Conservation (phyloP, 2,888 invertebrate genomes). For the Sesia apiformis region DNA sequence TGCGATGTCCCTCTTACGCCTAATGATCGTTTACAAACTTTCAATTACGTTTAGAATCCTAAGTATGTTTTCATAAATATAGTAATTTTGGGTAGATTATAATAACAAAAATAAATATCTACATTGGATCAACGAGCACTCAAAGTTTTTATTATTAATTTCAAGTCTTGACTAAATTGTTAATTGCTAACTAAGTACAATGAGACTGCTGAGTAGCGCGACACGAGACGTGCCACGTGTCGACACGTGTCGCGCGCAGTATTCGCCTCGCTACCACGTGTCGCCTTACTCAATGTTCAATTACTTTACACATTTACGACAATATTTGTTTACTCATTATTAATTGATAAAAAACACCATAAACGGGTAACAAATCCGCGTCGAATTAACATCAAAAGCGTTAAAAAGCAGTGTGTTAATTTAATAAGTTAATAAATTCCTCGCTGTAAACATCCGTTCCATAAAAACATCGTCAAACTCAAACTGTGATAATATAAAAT, state of each 20-base stretch:
- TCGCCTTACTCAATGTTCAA: slow-evolving; percentile 17
- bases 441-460: slow-evolving; percentile 17
- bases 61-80: slow-evolving; percentile 52
- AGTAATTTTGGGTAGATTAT: slow-evolving; percentile 65
- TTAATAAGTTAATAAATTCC: slow-evolving; percentile 13
- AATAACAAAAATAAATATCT: slow-evolving; percentile 75
- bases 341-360: slow-evolving; percentile 28
- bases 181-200: slow-evolving; percentile 69
- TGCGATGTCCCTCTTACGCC: slow-evolving; percentile 17
- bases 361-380: slow-evolving; percentile 40
- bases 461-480: slow-evolving; percentile 14
- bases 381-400: slow-evolving; percentile 51
- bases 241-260: slow-evolving; percentile 10
- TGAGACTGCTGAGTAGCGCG: slow-evolving; percentile 37
- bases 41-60: slow-evolving; percentile 38
- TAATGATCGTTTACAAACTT: slow-evolving; percentile 15
- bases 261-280: slow-evolving; percentile 20
- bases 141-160: slow-evolving; percentile 47
- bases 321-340: slow-evolving; percentile 21
- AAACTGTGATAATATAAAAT: slow-evolving; percentile 9
- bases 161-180: slow-evolving; percentile 56
- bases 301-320: slow-evolving; percentile 36
- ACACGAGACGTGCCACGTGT: background rate
- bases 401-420: slow-evolving; percentile 20
- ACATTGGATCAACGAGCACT: slow-evolving; percentile 69